phyloP scores from a whole-genome alignment of 2,113 vertebrate species.

The Octodon degus region DNA sequence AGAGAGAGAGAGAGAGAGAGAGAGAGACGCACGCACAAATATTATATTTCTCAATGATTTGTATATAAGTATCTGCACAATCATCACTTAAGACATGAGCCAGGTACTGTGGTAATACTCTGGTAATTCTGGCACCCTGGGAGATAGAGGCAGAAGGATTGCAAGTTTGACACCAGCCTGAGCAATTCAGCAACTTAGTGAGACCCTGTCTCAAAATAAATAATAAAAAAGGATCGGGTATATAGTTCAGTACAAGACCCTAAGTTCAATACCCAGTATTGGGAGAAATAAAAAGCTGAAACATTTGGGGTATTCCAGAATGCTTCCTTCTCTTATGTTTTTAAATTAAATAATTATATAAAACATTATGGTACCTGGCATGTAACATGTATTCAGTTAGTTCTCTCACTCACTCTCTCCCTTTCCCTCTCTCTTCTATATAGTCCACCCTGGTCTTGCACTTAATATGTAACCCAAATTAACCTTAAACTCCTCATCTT shows the following conservation, averaged over 20 bases:
- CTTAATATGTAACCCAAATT: background rate
- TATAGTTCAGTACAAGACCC: background rate
- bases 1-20: too few species aligned
- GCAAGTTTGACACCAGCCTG: background rate
- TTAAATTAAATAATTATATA: slow-evolving; percentile 48
- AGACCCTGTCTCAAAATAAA: background rate
- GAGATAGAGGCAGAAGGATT: background rate
- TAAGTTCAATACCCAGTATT: background rate
- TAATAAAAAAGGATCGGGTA: background rate
- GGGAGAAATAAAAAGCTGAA: background rate
- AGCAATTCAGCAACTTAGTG: background rate
- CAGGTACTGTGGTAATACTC: background rate
- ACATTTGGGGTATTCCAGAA: background rate
- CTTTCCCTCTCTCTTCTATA: background rate
- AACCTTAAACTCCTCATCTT: background rate
- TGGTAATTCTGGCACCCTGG: background rate
- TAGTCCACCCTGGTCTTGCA: background rate
- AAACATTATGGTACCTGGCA: slow-evolving; percentile 12
- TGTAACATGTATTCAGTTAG: background rate
- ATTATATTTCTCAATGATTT: slow-evolving; percentile 43
- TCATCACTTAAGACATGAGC: background rate
- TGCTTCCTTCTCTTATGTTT: background rate
- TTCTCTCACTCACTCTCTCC: background rate
- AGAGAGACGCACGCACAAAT: too few species aligned
- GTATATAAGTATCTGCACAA: slow-evolving; percentile 1